Percentiles rank a stretch among this genome's conserved stretches.
phyloP scores from a whole-genome alignment of 2,113 vertebrate genomes.

The Oxyura jamaicensis region DNA sequence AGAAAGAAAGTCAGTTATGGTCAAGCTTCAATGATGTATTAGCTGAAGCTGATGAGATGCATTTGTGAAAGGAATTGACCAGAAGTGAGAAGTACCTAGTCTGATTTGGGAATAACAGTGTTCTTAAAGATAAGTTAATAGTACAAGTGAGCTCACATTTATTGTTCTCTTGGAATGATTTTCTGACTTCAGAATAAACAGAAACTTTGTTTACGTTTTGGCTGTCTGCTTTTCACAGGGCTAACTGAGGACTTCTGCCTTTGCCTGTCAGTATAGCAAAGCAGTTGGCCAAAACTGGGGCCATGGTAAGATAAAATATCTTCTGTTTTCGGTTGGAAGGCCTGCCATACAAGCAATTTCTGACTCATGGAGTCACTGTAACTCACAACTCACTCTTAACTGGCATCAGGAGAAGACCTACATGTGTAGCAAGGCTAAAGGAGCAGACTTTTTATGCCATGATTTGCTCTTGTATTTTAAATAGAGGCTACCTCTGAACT shows the following conservation, averaged over 20 bases:
- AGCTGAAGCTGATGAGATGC: slow-evolving; percentile 48
- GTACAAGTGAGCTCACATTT: background rate
- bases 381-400: background rate
- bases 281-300: background rate
- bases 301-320: background rate
- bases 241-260: slow-evolving; percentile 1
- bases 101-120: background rate
- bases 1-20: slow-evolving; percentile 48
- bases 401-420: background rate
- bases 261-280: background rate
- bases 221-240: background rate
- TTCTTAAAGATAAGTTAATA: slow-evolving; percentile 34
- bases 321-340: background rate
- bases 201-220: slow-evolving; percentile 12
- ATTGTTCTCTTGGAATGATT: slow-evolving; percentile 30
- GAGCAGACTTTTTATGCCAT: background rate
- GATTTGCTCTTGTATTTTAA: background rate
- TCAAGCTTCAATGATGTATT: slow-evolving; percentile 54
- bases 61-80: background rate
- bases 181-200: slow-evolving; percentile 50
- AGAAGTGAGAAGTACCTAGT: background rate
- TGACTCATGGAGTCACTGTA: background rate
- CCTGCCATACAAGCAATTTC: background rate
- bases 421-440: background rate
- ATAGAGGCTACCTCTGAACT: background rate